phyloP scores from a whole-genome alignment of 1,140 invertebrate genomes.

The Solenopsis invicta region DNA sequence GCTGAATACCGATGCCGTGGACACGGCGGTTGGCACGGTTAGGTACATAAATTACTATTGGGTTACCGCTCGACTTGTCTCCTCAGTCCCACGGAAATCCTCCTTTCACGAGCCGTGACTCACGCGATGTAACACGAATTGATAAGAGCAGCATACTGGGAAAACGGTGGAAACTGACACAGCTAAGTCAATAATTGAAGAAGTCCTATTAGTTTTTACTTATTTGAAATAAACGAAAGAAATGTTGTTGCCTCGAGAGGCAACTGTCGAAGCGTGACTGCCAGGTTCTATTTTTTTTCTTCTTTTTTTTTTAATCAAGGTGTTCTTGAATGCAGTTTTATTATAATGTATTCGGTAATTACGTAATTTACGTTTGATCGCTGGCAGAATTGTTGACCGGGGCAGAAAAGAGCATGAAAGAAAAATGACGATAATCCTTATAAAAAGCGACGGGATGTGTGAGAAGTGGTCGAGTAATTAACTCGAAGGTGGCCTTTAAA shows the following conservation, averaged over 20 bases:
- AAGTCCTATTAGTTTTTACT: neutral
- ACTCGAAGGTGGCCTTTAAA: constrained; percentile 16
- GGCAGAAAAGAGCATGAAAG: neutral
- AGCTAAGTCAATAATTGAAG: neutral
- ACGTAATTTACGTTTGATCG: neutral
- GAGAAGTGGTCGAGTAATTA: constrained; percentile 12
- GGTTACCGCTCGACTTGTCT: constrained; percentile 71
- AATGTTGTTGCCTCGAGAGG: neutral
- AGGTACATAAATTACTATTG: constrained; percentile 81
- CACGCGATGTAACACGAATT: constrained; percentile 33
- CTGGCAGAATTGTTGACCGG: neutral
- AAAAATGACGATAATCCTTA: neutral
- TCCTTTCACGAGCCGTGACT: constrained; percentile 58
- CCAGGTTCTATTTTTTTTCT: neutral
- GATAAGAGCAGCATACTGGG: neutral
- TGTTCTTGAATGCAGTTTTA: neutral
- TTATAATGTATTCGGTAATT: neutral
- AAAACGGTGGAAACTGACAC: neutral
- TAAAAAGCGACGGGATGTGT: neutral
- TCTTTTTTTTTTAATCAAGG: neutral
- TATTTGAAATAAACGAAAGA: neutral
- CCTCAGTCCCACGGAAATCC: constrained; percentile 75
- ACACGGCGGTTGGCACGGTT: constrained; percentile 78
- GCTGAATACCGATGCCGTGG: constrained; percentile 78
- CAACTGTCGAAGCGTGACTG: neutral